These are phyloP conservation scores for Ictalurus furcatus DNA, from an alignment of 2,113 vertebrate species.

Conservation along the genomic window DNA sequence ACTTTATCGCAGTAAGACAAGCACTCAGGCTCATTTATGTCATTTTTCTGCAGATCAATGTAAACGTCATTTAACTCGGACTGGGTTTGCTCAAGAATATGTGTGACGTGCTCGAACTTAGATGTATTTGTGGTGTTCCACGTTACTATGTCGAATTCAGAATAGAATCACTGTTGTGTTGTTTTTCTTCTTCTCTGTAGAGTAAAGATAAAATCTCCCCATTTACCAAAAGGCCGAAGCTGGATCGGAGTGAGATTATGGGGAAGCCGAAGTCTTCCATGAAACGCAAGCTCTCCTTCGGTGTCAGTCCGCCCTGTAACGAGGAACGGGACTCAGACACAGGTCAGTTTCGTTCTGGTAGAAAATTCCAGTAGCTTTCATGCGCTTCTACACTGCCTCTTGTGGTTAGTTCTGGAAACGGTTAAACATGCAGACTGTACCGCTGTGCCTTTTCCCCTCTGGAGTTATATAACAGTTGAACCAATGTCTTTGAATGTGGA, in stretches of 20 bases:
- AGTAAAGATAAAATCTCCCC: conserved; percentile 98
- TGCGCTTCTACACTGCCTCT: conserved; percentile 52
- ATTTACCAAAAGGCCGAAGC: conserved; percentile 92
- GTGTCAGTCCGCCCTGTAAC: conserved; percentile 87
- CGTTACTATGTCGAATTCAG: not conserved
- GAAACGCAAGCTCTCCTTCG: conserved; percentile 99
- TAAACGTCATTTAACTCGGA: not conserved
- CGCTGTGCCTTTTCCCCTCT: not conserved
- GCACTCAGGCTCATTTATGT: not conserved
- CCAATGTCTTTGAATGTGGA: conserved; percentile 16
- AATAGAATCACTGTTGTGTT: not conserved
- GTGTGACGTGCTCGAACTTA: not conserved
- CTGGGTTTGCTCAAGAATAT: not conserved
- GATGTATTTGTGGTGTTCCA: too few species aligned
- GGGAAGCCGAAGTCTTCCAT: conserved; percentile 88
- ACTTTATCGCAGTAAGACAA: not conserved
- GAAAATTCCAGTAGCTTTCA: not conserved
- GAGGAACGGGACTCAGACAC: conserved; percentile 95
- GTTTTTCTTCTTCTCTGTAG: conserved; percentile 62
- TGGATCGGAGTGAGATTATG: conserved; percentile 88
- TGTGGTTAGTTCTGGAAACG: conserved; percentile 31
- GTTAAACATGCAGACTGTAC: conserved; percentile 1
- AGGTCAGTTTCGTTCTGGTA: conserved; percentile 73
- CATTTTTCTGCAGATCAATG: not conserved
- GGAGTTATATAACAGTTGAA: conserved; percentile 35